Evolutionary conservation across 1,140 invertebrate species (phyloP).

Genomic region (Temnothorax curvispinosus): DNA sequence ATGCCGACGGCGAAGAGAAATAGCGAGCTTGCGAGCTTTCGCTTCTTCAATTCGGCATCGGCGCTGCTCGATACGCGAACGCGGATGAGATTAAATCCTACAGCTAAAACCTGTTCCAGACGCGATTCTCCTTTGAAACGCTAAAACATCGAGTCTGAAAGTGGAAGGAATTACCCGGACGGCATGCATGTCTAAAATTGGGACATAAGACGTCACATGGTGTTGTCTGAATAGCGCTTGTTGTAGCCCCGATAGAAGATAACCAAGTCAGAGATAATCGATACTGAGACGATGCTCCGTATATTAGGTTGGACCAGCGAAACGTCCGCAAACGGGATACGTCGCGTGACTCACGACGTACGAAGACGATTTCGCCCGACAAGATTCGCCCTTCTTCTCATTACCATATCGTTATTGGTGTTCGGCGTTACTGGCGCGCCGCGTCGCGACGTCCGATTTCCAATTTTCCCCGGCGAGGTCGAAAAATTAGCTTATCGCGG

Average conservation of each 20-base stretch:
- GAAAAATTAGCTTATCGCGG: conserved; percentile 84
- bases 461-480: conserved; percentile 62
- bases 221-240: too few relatives aligned
- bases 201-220: too few relatives aligned
- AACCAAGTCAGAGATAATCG: too few relatives aligned
- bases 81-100: background rate
- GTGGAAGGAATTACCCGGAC: background rate
- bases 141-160: background rate
- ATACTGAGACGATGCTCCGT: background rate
- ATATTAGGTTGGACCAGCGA: background rate
- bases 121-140: background rate
- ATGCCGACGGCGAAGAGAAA: conserved; percentile 76
- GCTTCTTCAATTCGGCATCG: conserved; percentile 67
- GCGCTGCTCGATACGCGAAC: background rate
- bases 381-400: conserved; percentile 46
- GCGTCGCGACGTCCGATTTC: conserved; percentile 60
- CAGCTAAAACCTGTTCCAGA: background rate
- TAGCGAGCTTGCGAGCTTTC: conserved; percentile 53
- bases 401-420: conserved; percentile 71
- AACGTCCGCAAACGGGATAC: background rate
- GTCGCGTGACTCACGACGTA: background rate
- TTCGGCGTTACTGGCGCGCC: conserved; percentile 53
- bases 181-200: too few relatives aligned
- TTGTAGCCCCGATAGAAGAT: too few relatives aligned
- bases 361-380: conserved; percentile 1